Conservation (phyloP, 2,797 vertebrate genomes). For the Ibycter americanus region DNA sequence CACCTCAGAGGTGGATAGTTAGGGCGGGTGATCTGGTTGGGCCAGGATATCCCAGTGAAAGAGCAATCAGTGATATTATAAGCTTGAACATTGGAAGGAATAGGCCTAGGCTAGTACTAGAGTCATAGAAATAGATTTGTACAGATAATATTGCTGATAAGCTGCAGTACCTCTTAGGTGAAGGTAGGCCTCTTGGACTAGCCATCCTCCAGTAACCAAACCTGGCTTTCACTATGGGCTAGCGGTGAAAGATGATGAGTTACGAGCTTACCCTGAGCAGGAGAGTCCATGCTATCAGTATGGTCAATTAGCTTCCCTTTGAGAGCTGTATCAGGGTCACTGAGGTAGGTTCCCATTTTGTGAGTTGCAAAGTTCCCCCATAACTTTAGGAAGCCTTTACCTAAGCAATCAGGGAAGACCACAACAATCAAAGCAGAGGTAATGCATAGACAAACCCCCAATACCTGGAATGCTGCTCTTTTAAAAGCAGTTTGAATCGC, state of each 20-base stretch:
- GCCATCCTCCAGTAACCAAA: not conserved
- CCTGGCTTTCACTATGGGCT: not conserved
- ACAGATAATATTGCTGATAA: not conserved
- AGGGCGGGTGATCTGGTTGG: not conserved
- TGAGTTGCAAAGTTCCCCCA: not conserved
- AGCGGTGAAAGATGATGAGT: not conserved
- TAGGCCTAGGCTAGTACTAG: not conserved
- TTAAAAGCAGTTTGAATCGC: not conserved
- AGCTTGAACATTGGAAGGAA: not conserved
- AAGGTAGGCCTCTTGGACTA: not conserved
- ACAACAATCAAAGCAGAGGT: not conserved
- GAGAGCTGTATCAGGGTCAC: not conserved
- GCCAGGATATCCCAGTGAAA: not conserved
- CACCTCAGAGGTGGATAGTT: not conserved
- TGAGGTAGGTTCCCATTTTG: not conserved
- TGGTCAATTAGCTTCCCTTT: not conserved
- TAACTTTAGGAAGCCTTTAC: conserved; percentile 28
- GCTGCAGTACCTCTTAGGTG: not conserved
- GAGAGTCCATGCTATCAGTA: not conserved
- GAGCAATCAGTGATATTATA: not conserved
- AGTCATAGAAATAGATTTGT: not conserved
- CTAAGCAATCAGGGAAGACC: not conserved
- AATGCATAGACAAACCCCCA: not conserved
- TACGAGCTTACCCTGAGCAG: not conserved
- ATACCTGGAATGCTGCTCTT: not conserved